These are phyloP conservation scores for Cephonodes hylas DNA, from an alignment of 2,888 invertebrate species.

Conservation along the genomic window DNA sequence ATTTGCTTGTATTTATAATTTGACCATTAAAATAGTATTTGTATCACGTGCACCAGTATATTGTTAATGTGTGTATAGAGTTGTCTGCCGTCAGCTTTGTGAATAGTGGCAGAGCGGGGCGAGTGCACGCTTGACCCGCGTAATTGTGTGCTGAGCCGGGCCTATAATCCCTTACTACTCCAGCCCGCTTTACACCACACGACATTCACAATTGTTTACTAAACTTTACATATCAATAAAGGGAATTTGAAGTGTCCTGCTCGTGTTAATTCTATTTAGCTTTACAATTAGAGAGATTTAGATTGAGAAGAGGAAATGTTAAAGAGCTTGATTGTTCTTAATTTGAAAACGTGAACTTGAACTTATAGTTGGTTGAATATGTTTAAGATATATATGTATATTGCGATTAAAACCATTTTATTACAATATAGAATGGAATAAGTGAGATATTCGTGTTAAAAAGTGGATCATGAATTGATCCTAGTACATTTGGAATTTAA, in stretches of 20 bases:
- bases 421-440: too few species aligned
- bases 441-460: too few species aligned
- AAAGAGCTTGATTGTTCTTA: too few species aligned
- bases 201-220: conserved; percentile 20
- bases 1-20: too few species aligned
- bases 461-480: too few species aligned
- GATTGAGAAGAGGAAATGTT: too few species aligned
- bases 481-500: too few species aligned
- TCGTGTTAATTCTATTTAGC: neutral
- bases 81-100: conserved; percentile 41
- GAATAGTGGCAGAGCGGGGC: conserved; percentile 45
- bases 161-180: conserved; percentile 50
- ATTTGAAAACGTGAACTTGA: too few species aligned
- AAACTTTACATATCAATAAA: neutral
- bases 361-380: too few species aligned
- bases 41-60: neutral
- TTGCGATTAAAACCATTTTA: neutral
- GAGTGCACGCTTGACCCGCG: conserved; percentile 66
- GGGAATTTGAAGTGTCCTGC: neutral
- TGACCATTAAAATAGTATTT: neutral
- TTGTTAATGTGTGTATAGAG: conserved; percentile 25
- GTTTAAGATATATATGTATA: too few species aligned
- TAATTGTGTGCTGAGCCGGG: conserved; percentile 63
- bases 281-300: neutral
- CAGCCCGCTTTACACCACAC: conserved; percentile 37